Evolutionary conservation across 2,113 vertebrate genomes (phyloP), one percentile per base, ranked within the genome.

Genomic region (Lepus timidus): DNA sequence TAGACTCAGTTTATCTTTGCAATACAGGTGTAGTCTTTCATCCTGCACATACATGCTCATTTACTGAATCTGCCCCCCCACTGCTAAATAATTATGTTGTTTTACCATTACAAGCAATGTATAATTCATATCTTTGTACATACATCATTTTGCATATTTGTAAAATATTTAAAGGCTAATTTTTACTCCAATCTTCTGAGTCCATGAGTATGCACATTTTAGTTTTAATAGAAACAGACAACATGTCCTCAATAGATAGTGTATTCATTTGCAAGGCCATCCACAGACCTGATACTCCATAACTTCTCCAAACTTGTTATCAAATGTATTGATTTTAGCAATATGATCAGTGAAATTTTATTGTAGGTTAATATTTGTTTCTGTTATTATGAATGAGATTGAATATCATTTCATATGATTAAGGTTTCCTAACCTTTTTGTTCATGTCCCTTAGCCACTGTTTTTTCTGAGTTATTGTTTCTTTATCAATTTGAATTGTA

Each of bases 111-210:
- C 19, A 84, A 85, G 23, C 17, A 83, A 67, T 49, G 55, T 1
- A 19, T 17, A 67, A 6, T 52, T 80, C 86, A 65, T 51, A 68
- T 58, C 12, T 22, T 82, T 92, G 33, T 3, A 75, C 10, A 65
- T 1, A 10, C 65, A 22, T 51, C 51, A 64, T 74, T 93, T 65
- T 88, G 49, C 6, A 16, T 76, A 49, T 75, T 61, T 90, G 12
- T 44, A 74, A 85, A 78, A 84, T 87, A 78, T 39, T 22, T 88
- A 79, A 95, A 90, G 49, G 86, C 64, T 20, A 58, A 67, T 70
- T 80, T 82, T 85, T 80, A 82, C 20, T 6, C 23, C 11, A 3
- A 6, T 65, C 91, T 88, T 92, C 62, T 93, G 73, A 84, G 52
- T 71, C 49, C 36, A 1, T 61, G 33, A 23, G 9, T 39, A 58